A percentile compares a stretch with the other conserved stretches of the same genome.
These are phyloP conservation scores for Halocaridina rubra DNA, from an alignment of 2,888 invertebrate genomes.

Conservation along the genomic window DNA sequence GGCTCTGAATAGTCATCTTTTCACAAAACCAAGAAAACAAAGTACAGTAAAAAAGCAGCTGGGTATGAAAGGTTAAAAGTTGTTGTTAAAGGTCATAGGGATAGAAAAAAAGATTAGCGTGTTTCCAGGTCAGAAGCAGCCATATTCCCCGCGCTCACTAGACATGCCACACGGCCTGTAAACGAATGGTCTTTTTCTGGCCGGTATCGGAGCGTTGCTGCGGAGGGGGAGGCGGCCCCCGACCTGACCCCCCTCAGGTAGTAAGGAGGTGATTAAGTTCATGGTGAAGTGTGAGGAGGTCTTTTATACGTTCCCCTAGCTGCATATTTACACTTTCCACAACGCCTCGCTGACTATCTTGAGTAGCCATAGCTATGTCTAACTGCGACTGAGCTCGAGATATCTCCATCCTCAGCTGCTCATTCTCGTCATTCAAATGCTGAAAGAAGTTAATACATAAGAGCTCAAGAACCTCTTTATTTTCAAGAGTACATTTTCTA, in stretches of 20 bases:
- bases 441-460: too few species aligned
- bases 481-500: too few species aligned
- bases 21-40: conserved; percentile 10
- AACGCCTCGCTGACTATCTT: conserved; percentile 84
- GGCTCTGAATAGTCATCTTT: conserved; percentile 4
- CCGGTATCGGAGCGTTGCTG: conserved; percentile 16
- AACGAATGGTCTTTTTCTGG: conserved; percentile 52
- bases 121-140: conserved; percentile 58
- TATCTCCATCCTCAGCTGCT: conserved; percentile 60
- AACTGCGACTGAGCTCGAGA: conserved; percentile 78
- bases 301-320: conserved; percentile 82
- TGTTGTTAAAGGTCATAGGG: conserved; percentile 25
- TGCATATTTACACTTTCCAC: conserved; percentile 85
- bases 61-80: conserved; percentile 2
- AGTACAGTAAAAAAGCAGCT: not conserved
- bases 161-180: conserved; percentile 60
- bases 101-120: conserved; percentile 41
- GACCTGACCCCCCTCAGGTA: conserved; percentile 61
- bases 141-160: conserved; percentile 38
- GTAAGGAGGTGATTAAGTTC: conserved; percentile 76
- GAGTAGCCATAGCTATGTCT: conserved; percentile 81
- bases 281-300: conserved; percentile 83
- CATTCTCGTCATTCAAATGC: conserved; percentile 58
- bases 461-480: too few species aligned
- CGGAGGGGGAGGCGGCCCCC: conserved; percentile 38